phyloP scores from a whole-genome alignment of 1,140 invertebrate species.

The Metopolophium dirhodum region DNA sequence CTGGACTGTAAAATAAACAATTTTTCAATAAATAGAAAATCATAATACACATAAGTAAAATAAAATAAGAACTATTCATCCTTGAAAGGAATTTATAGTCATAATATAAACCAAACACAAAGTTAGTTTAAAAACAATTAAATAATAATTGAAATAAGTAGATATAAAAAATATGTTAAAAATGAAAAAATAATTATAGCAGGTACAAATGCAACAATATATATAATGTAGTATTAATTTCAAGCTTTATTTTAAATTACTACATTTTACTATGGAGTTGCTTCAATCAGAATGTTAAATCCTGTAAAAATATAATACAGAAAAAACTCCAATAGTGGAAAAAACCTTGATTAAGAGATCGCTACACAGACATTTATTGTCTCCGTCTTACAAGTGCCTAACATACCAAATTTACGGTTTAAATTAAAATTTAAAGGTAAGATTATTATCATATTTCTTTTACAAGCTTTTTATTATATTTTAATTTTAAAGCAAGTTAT shows the following conservation, averaged over 20 bases:
- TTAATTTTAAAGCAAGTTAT: too few relatives aligned
- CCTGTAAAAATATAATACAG: neutral
- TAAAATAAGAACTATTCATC: neutral
- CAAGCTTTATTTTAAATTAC: neutral
- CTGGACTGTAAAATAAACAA: conserved; percentile 18
- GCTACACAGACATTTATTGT: too few relatives aligned
- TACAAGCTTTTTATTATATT: too few relatives aligned
- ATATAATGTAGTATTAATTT: neutral
- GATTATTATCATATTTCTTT: too few relatives aligned
- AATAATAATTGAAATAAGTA: neutral
- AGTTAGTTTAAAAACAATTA: neutral
- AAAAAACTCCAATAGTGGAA: neutral
- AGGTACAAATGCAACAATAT: too few relatives aligned
- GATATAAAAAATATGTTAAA: neutral
- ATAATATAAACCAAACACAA: neutral
- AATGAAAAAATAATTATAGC: neutral
- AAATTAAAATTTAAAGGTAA: too few relatives aligned
- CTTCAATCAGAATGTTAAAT: neutral
- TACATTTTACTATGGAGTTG: neutral
- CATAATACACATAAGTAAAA: neutral
- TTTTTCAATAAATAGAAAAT: neutral
- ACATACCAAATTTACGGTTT: too few relatives aligned
- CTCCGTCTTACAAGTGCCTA: too few relatives aligned
- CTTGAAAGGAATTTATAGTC: neutral
- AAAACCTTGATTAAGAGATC: too few relatives aligned